Evolutionary conservation across 2,888 invertebrate genomes (phyloP).

Genomic region (Drosophila macrothrix): DNA sequence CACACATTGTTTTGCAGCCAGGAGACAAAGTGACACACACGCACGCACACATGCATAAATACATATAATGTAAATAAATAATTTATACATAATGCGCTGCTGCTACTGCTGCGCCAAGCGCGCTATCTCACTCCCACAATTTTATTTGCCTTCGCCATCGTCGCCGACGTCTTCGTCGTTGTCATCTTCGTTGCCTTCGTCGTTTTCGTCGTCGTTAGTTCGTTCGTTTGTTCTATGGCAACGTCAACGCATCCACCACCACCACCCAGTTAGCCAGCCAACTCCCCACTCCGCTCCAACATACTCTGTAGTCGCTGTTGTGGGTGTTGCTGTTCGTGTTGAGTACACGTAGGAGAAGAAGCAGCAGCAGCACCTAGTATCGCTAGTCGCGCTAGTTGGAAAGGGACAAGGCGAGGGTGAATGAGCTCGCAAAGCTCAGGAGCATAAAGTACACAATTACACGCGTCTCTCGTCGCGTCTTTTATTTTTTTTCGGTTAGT

Average conservation of each 20-base stretch:
- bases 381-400: conserved; percentile 21
- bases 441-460: conserved; percentile 72
- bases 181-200: background rate
- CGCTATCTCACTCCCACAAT: conserved; percentile 40
- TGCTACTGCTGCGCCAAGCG: conserved; percentile 35
- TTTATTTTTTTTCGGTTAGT: conserved; percentile 30
- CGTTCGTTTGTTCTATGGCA: conserved; percentile 44
- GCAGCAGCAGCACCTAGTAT: conserved; percentile 7
- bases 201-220: background rate
- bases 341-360: background rate
- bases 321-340: conserved; percentile 55
- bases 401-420: conserved; percentile 58
- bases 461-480: conserved; percentile 43
- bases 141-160: conserved; percentile 23
- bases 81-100: conserved; percentile 75
- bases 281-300: background rate
- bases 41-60: conserved; percentile 1
- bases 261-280: conserved; percentile 3
- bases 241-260: conserved; percentile 40
- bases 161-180: conserved; percentile 4
- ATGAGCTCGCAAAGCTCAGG: conserved; percentile 35
- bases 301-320: conserved; percentile 41
- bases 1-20: conserved; percentile 14
- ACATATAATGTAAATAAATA: conserved; percentile 79
- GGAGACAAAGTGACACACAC: conserved; percentile 54